Evolutionary conservation across 2,888 invertebrate genomes (phyloP), one percentile per base, ranked within the genome.

Genomic region (Metalampra italica): DNA sequence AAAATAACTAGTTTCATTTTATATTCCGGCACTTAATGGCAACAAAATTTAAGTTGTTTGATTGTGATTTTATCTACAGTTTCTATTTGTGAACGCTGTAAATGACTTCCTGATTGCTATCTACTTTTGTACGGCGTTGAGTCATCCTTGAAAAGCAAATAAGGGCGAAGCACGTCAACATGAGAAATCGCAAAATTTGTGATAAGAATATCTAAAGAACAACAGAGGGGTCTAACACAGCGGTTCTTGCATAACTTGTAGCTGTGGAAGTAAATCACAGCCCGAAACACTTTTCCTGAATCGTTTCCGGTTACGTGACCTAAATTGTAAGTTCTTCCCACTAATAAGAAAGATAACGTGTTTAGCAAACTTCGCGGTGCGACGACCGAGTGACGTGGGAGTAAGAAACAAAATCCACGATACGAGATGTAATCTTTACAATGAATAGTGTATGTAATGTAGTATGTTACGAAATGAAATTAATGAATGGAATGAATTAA

Each of bases 321-420:
- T 42, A 53, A 53, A 47, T 53, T 41, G 45, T 43, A 50, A 53
- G 37, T 52, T 52, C 49, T 41, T 49, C 46, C 47, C 56, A 59
- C 56, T 59, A 66, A 62, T 66, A 60, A 66, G 62, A 55, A 62
- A 66, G 62, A 64, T 63, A 64, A 63, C 62, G 60, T 57, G 58
- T 52, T 55, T 54, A 61, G 61, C 58, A 53, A 60, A 64, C 57
- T 63, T 59, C 52, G 52, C 50, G 29, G 32, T 43, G 54, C 52
- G 53, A 54, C 55, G 57, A 53, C 56, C 49, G 53, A 60, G 58
- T 63, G 59, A 56, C 50, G 38, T n/a, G 13, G 30, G 60, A 64
- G 59, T 59, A 42, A 13, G 62, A 54, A 60, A 60, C 55, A 57
- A 55, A 56, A 57, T 55, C 56, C 59, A 56, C 58, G 52, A 62